phyloP scores from a whole-genome alignment of 1,140 invertebrate species.

The Drosophila punjabiensis region DNA sequence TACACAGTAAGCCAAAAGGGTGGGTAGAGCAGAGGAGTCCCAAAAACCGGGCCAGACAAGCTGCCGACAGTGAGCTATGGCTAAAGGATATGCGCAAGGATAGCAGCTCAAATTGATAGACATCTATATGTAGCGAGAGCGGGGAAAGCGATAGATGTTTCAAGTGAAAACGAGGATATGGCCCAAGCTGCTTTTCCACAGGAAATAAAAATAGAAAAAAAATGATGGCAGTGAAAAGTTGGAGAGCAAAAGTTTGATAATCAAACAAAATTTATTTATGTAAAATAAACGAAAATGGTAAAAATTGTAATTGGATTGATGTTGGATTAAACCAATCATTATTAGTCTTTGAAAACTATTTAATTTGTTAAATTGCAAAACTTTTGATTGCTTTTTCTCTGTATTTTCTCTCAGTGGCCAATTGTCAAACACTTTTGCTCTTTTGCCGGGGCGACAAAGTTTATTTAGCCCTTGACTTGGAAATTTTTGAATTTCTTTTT shows the following conservation, averaged over 20 bases:
- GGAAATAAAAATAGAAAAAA: slow-evolving; percentile 16
- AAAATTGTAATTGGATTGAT: not conserved
- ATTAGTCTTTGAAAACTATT: not conserved
- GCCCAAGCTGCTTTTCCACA: slow-evolving; percentile 14
- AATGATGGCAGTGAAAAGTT: not conserved
- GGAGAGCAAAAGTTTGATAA: not conserved
- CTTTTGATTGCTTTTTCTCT: not conserved
- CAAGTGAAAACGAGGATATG: slow-evolving; percentile 9
- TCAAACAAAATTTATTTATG: not conserved
- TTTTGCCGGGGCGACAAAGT: slow-evolving; percentile 66
- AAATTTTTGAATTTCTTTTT: slow-evolving; percentile 52
- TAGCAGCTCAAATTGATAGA: slow-evolving; percentile 60
- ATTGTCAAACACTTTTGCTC: slow-evolving; percentile 57
- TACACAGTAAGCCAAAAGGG: slow-evolving; percentile 15
- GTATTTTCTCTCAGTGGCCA: slow-evolving; percentile 6
- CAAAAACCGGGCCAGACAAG: slow-evolving; percentile 36
- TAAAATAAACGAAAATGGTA: not conserved
- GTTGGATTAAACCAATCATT: not conserved
- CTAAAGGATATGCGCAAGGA: slow-evolving; percentile 59
- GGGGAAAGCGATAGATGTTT: slow-evolving; percentile 30
- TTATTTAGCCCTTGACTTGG: slow-evolving; percentile 80
- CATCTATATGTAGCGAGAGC: slow-evolving; percentile 38
- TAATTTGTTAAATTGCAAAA: not conserved
- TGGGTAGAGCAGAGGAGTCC: slow-evolving; percentile 3
- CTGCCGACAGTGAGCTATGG: slow-evolving; percentile 54